Percentiles rank a stretch among this genome's conserved stretches.
Evolutionary conservation across 1,140 invertebrate genomes (phyloP).

Genomic region (Gonatopus flavifemur): DNA sequence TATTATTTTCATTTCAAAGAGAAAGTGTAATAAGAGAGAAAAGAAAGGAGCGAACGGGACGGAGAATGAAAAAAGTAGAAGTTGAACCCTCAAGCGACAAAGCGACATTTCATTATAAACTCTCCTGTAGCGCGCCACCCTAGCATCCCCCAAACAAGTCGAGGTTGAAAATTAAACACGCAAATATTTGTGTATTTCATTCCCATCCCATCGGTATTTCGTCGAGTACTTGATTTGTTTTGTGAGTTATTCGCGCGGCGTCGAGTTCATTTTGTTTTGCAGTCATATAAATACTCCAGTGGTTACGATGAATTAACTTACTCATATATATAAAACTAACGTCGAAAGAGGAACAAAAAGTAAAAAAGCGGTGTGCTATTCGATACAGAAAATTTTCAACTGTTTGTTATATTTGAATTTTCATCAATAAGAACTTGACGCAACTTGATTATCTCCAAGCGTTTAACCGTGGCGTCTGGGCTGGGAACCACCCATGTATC

Average conservation of each 20-base stretch:
- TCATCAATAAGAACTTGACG: too few species aligned
- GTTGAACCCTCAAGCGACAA: conserved; percentile 46
- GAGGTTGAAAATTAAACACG: conserved; percentile 31
- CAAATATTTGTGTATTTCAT: conserved; percentile 38
- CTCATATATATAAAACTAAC: too few species aligned
- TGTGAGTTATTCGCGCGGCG: conserved; percentile 21
- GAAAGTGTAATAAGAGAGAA: not conserved
- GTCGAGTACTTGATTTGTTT: conserved; percentile 10
- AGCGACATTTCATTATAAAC: conserved; percentile 52
- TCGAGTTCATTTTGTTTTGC: conserved; percentile 32
- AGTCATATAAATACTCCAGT: conserved; percentile 32
- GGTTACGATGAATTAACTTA: conserved; percentile 25
- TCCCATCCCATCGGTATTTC: conserved; percentile 9
- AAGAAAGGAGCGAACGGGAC: conserved; percentile 8
- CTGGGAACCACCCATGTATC: too few species aligned
- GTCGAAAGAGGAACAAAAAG: too few species aligned
- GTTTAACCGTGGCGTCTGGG: too few species aligned
- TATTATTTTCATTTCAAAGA: too few species aligned
- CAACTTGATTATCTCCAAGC: too few species aligned
- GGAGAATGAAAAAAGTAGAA: not conserved
- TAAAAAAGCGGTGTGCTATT: too few species aligned
- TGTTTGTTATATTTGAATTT: too few species aligned
- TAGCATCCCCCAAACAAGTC: conserved; percentile 7
- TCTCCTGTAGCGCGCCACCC: conserved; percentile 3
- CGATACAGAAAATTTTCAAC: too few species aligned